Evolutionary conservation across 2,888 invertebrate species (phyloP), one percentile per base, ranked within the genome.

Genomic region (Horisme vitalbata): DNA sequence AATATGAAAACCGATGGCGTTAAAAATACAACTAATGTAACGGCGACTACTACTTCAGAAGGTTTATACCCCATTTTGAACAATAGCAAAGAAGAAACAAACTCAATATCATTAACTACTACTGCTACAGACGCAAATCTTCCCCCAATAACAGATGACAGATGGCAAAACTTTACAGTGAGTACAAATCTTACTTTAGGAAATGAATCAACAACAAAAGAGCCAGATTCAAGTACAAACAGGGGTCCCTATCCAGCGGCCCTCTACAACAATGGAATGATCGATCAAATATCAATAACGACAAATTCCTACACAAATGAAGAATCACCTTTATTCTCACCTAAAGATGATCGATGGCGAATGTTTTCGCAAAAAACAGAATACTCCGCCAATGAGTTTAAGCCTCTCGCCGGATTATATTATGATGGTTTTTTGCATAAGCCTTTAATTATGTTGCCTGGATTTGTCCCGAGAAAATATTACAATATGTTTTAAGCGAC

Each of bases 401-500:
- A 65, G 61, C 86, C 88, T 52, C 70, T 88, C 33, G 81, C 87
- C 13, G 87, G 88, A 31, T 78, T 88, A 52, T 88, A 89, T 68
- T 87, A 86, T 57, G 86, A 88, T 57, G 85, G 88, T 41, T 87
- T 71, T 74, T 70, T 87, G 37, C 79, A 83, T 59, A 79, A 63
- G 54, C 73, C 79, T 45, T 52, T 83, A 39, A 75, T 72, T 49
- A 77, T 70, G 61, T 55, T 61, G 11, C 63, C 71, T 13, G 75
- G 73, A 37, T 80, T 84, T 59, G 52, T 68, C 36, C 79, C 79
- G 0, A 67, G 71, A 51, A 63, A 65, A 27, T 65, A 68, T 45
- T 54, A 56, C 43, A 59, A 59, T 54, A 14, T 57, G n/a, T n/a
- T n/a, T n/a, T n/a, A n/a, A n/a, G n/a, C n/a, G n/a, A n/a, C n/a